A percentile compares a stretch with the other conserved stretches of the same genome.
Conservation (phyloP, 2,888 invertebrate species). For the Tortrix viridana region DNA sequence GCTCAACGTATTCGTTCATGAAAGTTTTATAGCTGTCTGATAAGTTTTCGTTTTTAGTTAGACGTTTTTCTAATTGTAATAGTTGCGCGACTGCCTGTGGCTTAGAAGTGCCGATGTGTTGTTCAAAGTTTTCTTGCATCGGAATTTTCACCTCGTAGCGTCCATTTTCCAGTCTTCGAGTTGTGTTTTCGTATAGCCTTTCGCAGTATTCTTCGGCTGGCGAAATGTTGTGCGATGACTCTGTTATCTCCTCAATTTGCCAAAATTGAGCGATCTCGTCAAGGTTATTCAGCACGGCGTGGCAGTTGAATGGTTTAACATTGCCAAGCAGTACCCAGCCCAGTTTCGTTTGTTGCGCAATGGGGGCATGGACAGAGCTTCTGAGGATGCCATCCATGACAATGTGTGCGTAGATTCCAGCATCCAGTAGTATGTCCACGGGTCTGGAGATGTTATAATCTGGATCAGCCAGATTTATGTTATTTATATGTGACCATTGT, state of each 20-base stretch:
- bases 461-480: constrained; percentile 2
- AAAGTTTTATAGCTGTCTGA: too few species aligned
- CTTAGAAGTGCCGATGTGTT: too few species aligned
- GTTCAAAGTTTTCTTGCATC: too few species aligned
- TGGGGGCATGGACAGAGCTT: not conserved
- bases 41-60: too few species aligned
- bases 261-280: constrained; percentile 9
- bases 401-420: constrained; percentile 14
- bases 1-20: too few species aligned
- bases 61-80: too few species aligned
- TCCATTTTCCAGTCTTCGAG: too few species aligned
- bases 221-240: not conserved
- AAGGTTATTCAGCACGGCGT: constrained; percentile 14
- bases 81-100: too few species aligned
- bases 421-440: constrained; percentile 14
- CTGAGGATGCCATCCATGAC: constrained; percentile 3
- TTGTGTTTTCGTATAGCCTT: not conserved
- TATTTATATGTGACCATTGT: too few species aligned
- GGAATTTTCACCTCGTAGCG: too few species aligned
- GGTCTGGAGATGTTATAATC: constrained; percentile 18
- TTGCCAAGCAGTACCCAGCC: constrained; percentile 8
- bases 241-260: constrained; percentile 3
- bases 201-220: not conserved
- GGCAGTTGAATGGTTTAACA: constrained; percentile 21
- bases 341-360: not conserved